These are phyloP conservation scores for Rutilus rutilus DNA, from an alignment of 2,113 vertebrate species.

Conservation along the genomic window DNA sequence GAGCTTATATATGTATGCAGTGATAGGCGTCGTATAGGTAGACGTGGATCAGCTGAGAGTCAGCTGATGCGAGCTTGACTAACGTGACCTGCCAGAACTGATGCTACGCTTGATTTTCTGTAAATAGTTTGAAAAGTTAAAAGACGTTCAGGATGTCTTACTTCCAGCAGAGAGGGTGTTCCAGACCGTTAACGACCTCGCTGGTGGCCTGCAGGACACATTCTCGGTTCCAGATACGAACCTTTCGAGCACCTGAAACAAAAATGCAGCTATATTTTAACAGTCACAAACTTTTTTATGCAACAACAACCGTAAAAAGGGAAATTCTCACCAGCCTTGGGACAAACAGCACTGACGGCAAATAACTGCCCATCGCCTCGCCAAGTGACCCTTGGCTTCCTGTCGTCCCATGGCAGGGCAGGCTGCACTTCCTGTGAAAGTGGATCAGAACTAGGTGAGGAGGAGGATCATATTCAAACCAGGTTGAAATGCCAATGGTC, in stretches of 20 bases:
- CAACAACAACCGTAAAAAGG: neutral
- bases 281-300: neutral
- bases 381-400: slow-evolving; percentile 84
- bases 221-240: slow-evolving; percentile 88
- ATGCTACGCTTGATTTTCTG: too few relatives aligned
- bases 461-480: neutral
- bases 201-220: slow-evolving; percentile 93
- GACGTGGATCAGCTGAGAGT: too few relatives aligned
- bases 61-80: too few relatives aligned
- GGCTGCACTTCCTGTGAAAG: slow-evolving; percentile 77
- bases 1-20: too few relatives aligned
- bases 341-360: slow-evolving; percentile 88
- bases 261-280: neutral
- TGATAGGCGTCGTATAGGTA: too few relatives aligned
- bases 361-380: slow-evolving; percentile 94
- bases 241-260: slow-evolving; percentile 79
- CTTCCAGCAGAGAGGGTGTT: slow-evolving; percentile 92
- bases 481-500: neutral
- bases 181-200: slow-evolving; percentile 86
- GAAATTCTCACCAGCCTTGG: slow-evolving; percentile 77
- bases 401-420: slow-evolving; percentile 85
- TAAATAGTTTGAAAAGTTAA: neutral
- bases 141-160: slow-evolving; percentile 67
- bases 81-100: too few relatives aligned
- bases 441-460: neutral